phyloP scores from a whole-genome alignment of 2,797 vertebrate genomes.

The Enteromius thamalakanensis region DNA sequence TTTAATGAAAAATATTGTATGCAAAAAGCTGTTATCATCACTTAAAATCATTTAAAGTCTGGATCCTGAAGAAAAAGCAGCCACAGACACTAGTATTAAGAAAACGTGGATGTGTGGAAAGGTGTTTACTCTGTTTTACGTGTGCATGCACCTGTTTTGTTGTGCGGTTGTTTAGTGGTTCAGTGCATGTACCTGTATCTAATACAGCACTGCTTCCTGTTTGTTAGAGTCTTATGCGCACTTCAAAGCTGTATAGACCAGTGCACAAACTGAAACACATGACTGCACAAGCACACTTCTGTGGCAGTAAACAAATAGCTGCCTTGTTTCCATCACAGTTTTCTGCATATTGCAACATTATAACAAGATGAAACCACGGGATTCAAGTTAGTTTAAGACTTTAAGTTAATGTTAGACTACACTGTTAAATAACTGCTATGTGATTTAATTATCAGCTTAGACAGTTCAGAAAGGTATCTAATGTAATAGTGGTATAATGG shows the following conservation, averaged over 20 bases:
- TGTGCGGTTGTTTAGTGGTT: neutral
- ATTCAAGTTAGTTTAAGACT: neutral
- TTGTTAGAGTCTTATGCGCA: neutral
- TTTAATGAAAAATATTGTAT: too few species aligned
- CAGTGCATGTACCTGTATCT: neutral
- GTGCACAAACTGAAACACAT: neutral
- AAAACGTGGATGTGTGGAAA: neutral
- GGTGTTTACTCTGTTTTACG: neutral
- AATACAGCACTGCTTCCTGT: slow-evolving; percentile 40
- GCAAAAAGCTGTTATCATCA: neutral
- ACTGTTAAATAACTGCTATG: neutral
- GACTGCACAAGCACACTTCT: neutral
- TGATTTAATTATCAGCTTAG: too few species aligned
- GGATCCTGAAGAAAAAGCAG: neutral
- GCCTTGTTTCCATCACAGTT: neutral
- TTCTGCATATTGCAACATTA: neutral
- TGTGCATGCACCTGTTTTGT: neutral
- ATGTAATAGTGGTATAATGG: too few species aligned
- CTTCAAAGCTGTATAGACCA: neutral
- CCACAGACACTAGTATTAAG: too few species aligned
- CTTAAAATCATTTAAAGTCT: neutral
- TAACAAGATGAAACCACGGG: neutral
- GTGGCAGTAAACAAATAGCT: neutral
- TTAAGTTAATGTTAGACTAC: too few species aligned
- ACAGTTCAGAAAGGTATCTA: too few species aligned